Evolutionary conservation across 2,888 invertebrate genomes (phyloP), one percentile per base, ranked within the genome.

Genomic region (Buathra laborator): DNA sequence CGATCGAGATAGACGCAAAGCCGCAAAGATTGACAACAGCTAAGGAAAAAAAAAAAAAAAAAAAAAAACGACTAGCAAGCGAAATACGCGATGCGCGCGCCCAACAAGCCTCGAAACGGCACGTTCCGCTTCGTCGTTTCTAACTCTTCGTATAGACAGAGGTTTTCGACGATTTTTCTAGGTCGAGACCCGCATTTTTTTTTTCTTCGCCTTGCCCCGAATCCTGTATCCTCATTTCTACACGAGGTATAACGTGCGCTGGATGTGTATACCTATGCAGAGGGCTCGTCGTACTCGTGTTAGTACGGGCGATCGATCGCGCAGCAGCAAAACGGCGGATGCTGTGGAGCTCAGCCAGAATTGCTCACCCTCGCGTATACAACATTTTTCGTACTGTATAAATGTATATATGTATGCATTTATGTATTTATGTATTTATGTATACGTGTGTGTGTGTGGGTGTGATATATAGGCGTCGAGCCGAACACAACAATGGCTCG

Each of bases 151-250:
- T 19, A 37, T 51, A 43, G 84, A 86, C 76, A 81, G 84, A 86
- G 81, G 37, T 37, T 82, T 64, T 81, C 78, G 76, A 84, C 83
- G 84, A 88, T 86, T 85, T 51, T 86, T 85, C 88, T 81, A 85
- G 86, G 87, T 86, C 89, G 81, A 78, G 84, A 85, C 78, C 83
- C 83, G 77, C 83, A 84, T 83, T 19, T 56, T 53, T 9, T 9
- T 53, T 53, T 53, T 19, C 19, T 53, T 53, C 46, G n/a, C 70
- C 76, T 87, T 85, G 86, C 79, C 81, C 78, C 76, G 74, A 85
- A 87, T 80, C 78, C 24, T 56, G 24, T 84, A 74, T 83, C 44
- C 46, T 77, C 74, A 29, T 83, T 56, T 56, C 56, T 72, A 64
- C 16, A 71, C 44, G 19, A 46, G 32, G 32, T 56, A 53, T 43